A percentile compares a stretch with the other conserved stretches of the same genome.
Evolutionary conservation across 2,113 vertebrate species (phyloP).

Genomic region (Equus quagga): DNA sequence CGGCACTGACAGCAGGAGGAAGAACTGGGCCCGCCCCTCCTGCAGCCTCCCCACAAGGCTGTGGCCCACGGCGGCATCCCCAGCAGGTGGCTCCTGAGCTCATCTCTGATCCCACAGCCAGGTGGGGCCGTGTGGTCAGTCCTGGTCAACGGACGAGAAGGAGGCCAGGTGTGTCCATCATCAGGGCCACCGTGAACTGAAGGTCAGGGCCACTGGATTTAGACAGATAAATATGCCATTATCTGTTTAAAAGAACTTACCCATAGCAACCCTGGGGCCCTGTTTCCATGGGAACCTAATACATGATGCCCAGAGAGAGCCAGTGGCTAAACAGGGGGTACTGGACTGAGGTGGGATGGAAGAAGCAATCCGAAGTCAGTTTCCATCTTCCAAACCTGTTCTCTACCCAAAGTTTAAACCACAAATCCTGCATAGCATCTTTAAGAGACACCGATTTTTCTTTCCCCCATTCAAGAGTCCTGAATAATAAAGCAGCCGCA

Average conservation of each 20-base stretch:
- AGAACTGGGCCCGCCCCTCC: rapidly evolving
- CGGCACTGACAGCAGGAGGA: background rate
- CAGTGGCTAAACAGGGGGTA: rapidly evolving
- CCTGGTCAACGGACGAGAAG: no score
- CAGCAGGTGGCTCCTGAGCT: no score
- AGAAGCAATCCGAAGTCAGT: background rate
- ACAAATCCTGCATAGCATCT: rapidly evolving
- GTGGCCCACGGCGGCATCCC: background rate
- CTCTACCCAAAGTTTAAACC: background rate
- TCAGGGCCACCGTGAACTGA: background rate
- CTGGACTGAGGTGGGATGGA: background rate
- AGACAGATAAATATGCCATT: background rate
- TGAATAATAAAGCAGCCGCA: rapidly evolving
- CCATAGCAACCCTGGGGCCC: background rate
- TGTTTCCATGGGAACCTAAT: background rate
- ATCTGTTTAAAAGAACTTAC: background rate
- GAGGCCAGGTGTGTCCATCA: background rate
- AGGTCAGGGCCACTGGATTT: background rate
- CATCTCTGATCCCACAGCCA: background rate
- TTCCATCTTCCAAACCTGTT: background rate
- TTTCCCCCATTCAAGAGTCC: rapidly evolving
- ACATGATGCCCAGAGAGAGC: rapidly evolving
- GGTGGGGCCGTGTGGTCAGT: no score
- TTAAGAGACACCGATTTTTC: background rate
- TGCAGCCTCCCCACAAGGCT: background rate